phyloP scores from a whole-genome alignment of 2,888 invertebrate genomes.

The Leucoptera coffeella region DNA sequence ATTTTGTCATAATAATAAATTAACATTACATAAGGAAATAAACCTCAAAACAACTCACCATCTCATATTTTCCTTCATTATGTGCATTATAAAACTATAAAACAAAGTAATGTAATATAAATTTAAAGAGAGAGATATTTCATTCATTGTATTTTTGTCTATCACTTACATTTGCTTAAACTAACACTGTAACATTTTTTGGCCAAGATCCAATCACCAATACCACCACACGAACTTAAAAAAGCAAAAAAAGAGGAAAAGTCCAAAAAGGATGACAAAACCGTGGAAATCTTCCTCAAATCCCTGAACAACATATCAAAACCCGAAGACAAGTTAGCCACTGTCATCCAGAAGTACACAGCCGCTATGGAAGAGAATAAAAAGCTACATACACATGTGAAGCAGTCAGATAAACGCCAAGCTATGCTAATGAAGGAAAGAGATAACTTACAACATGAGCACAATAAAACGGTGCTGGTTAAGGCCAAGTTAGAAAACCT shows the following conservation, averaged over 20 bases:
- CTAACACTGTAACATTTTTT: neutral
- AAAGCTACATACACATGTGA: slow-evolving; percentile 49
- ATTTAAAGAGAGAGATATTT: no score
- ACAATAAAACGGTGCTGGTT: slow-evolving; percentile 75
- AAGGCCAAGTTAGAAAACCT: slow-evolving; percentile 82
- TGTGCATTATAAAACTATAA: no score
- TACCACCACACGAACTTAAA: slow-evolving; percentile 16
- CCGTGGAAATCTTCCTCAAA: slow-evolving; percentile 62
- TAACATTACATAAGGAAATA: no score
- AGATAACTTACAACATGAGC: slow-evolving; percentile 75
- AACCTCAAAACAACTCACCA: no score
- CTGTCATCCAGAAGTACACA: slow-evolving; percentile 68
- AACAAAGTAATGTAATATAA: no score
- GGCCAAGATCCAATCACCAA: slow-evolving; percentile 8
- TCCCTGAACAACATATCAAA: slow-evolving; percentile 48
- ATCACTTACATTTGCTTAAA: no score
- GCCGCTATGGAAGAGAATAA: slow-evolving; percentile 70
- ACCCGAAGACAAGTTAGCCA: slow-evolving; percentile 62
- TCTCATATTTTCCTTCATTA: no score
- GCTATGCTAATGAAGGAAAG: slow-evolving; percentile 64
- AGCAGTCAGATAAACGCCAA: slow-evolving; percentile 56
- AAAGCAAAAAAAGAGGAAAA: slow-evolving; percentile 34
- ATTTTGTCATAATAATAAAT: no score
- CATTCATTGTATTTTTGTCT: no score
- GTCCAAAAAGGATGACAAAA: slow-evolving; percentile 50